phyloP scores from a whole-genome alignment of 2,113 vertebrate genomes.

The Coryphaenoides rupestris region DNA sequence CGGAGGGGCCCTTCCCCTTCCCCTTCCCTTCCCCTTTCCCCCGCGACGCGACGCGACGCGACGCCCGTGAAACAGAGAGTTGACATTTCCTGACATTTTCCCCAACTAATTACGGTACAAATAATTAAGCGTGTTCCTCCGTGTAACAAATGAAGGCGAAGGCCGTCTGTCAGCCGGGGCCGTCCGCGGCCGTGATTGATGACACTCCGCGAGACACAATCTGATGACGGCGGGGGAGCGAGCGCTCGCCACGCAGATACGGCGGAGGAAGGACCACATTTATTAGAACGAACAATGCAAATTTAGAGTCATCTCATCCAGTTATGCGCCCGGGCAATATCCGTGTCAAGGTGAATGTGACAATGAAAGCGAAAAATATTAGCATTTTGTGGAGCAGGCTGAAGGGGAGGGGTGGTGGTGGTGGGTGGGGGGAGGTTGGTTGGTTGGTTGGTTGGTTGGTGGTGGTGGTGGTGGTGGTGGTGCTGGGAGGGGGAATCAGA shows the following conservation, averaged over 20 bases:
- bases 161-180: conserved; percentile 91
- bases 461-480: too few species aligned
- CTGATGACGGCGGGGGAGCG: too few species aligned
- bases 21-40: too few species aligned
- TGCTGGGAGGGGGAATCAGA: conserved; percentile 94
- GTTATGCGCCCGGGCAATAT: conserved; percentile 99
- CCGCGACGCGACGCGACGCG: too few species aligned
- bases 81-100: conserved; percentile 99
- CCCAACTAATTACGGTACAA: conserved; percentile 99
- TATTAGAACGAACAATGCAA: conserved; percentile 99
- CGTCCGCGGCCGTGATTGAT: conserved; percentile 93
- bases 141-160: conserved; percentile 99
- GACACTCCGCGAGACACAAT: conserved; percentile 98
- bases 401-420: conserved; percentile 73
- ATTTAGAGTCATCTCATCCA: conserved; percentile 99
- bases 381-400: conserved; percentile 99
- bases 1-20: conserved; percentile 92
- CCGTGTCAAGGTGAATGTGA: conserved; percentile 99
- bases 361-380: conserved; percentile 99
- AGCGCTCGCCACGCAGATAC: conserved; percentile 88
- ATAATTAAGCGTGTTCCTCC: conserved; percentile 99
- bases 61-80: conserved; percentile 94
- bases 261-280: conserved; percentile 97
- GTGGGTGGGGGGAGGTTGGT: too few species aligned
- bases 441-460: too few species aligned